Evolutionary conservation across 2,888 invertebrate genomes (phyloP).

Genomic region (Stramonita haemastoma): DNA sequence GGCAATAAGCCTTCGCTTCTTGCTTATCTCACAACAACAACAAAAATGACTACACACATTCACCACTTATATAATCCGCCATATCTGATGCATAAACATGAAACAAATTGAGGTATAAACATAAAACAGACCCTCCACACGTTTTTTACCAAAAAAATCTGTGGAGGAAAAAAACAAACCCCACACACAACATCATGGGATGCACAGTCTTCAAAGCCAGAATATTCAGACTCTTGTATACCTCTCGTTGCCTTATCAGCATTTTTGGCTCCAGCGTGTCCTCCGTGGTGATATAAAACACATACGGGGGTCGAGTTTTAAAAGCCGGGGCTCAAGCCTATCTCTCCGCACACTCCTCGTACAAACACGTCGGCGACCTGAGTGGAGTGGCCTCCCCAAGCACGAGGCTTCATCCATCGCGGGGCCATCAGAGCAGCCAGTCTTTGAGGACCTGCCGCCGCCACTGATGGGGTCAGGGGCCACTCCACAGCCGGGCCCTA

Average conservation of each 20-base stretch:
- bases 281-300: conserved; percentile 9
- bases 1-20: background rate
- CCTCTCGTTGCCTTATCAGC: conserved; percentile 11
- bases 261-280: background rate
- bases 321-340: no score
- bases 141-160: background rate
- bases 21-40: background rate
- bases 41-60: background rate
- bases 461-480: no score
- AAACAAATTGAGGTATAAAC: conserved; percentile 1
- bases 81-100: background rate
- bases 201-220: background rate
- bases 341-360: no score
- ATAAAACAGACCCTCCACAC: background rate
- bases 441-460: no score
- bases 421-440: no score
- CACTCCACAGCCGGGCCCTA: no score
- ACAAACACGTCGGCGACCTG: no score
- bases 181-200: background rate
- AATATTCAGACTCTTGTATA: background rate
- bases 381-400: no score
- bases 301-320: background rate
- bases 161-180: background rate
- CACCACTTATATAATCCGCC: background rate
- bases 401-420: no score